Base-by-base conservation (phyloP, 2,888 invertebrate species). In the Noctua pronuba region DNA sequence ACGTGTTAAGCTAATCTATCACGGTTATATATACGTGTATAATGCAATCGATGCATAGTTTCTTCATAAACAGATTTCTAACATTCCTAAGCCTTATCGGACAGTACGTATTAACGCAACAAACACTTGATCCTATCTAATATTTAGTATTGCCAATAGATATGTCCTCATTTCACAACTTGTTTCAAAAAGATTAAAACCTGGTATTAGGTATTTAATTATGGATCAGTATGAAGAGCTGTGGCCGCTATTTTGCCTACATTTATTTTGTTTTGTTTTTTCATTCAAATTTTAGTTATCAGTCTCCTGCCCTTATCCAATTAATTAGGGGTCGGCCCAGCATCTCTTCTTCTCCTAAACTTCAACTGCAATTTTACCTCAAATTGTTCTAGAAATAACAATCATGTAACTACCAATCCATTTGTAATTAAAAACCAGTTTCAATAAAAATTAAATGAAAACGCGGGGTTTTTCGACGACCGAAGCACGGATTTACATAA, bases 91-190 rank as follows among this genome's bases (percentile, higher is more conserved):
- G 1, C 28, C 55, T 85, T 85, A 84, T 84, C 84, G 10, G 73
- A 18, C 41, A 72, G 73, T 49, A 71, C 0, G 11, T 41, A 76
- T 76, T 77, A 75, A 6, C 28, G 18, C 4, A 67, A 69, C 58
- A 74, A 67, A 76, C 55, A 82, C 79, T 79, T 70, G 46, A 66
- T 52, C 1, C 28, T 80, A 86, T 83, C 77, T 65, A 44, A 69
- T n/a, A 79, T 24, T 38, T 44, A n/a, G 5, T 73, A 62, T 44
- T 69, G 7, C 67, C 60, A 67, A 75, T 82, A 76, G 70, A 79
- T 75, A n/a, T 77, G 82, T 8, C 72, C 82, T 72, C 69, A 76
- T 83, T 87, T 82, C 75, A 73, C 13, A 83, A 85, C 65, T 35
- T n/a, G 13, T 60, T 44, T 41, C 24, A n/a, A 49, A 69, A 38